These are phyloP conservation scores for Matsumurasca onukii DNA, from an alignment of 1,140 invertebrate genomes.

Conservation along the genomic window DNA sequence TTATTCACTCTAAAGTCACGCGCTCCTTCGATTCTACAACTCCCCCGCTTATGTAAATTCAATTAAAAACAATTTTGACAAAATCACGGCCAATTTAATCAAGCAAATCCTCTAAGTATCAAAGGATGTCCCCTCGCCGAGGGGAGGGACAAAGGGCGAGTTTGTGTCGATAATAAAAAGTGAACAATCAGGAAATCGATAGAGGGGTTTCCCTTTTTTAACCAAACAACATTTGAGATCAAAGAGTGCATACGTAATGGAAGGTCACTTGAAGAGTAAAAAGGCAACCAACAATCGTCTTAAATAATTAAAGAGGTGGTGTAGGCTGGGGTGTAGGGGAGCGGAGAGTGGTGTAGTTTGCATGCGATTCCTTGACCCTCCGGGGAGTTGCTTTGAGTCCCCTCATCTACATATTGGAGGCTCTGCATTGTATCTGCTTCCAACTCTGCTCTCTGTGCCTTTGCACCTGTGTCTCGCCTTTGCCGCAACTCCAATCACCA, in stretches of 20 bases:
- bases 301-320: slow-evolving; percentile 27
- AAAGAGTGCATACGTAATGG: slow-evolving; percentile 22
- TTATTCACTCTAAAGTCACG: no score
- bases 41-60: no score
- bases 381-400: slow-evolving; percentile 1
- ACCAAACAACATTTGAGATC: slow-evolving; percentile 12
- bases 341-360: neutral
- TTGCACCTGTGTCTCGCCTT: no score
- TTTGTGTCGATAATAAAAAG: slow-evolving; percentile 18
- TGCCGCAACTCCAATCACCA: no score
- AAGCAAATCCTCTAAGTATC: neutral
- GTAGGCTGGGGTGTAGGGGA: neutral
- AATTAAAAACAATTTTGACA: no score
- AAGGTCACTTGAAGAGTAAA: slow-evolving; percentile 16
- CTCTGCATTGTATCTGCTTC: neutral
- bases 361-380: neutral
- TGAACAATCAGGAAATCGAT: slow-evolving; percentile 21
- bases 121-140: neutral
- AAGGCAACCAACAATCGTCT: slow-evolving; percentile 21
- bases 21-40: no score
- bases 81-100: no score
- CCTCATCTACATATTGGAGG: slow-evolving; percentile 23
- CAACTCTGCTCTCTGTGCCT: no score
- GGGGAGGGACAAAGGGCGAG: neutral
- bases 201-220: slow-evolving; percentile 13